Percentiles rank a stretch among this genome's conserved stretches.
Conservation (phyloP, 2,797 vertebrate genomes). For the Poecilia velifera region DNA sequence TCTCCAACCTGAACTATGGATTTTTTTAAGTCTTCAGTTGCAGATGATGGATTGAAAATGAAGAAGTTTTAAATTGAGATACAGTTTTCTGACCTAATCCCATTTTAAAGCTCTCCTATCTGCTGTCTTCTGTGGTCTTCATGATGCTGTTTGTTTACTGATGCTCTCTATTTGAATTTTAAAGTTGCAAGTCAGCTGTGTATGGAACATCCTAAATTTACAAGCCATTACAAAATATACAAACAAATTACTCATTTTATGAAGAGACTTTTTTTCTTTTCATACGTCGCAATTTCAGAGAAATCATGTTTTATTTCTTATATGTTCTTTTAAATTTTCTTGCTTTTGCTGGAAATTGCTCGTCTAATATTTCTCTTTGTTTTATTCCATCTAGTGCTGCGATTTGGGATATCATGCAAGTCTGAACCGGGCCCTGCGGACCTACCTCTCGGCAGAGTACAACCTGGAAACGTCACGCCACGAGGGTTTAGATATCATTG, state of each 20-base stretch:
- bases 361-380: background rate
- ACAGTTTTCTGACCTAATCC: background rate
- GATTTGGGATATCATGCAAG: conserved; percentile 97
- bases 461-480: conserved; percentile 98
- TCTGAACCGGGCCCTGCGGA: conserved; percentile 94
- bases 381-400: conserved; percentile 85
- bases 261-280: background rate
- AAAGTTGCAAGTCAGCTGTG: background rate
- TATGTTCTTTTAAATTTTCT: background rate
- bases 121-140: background rate
- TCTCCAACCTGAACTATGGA: background rate
- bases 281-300: background rate
- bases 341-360: background rate
- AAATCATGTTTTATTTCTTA: background rate
- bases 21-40: background rate
- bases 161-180: background rate
- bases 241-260: background rate
- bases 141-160: background rate
- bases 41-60: background rate
- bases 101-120: background rate
- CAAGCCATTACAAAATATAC: background rate
- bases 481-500: conserved; percentile 97
- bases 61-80: background rate
- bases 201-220: background rate
- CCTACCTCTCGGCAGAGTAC: conserved; percentile 97